Conservation (phyloP, 2,797 vertebrate genomes). For the Aphelocoma californica region DNA sequence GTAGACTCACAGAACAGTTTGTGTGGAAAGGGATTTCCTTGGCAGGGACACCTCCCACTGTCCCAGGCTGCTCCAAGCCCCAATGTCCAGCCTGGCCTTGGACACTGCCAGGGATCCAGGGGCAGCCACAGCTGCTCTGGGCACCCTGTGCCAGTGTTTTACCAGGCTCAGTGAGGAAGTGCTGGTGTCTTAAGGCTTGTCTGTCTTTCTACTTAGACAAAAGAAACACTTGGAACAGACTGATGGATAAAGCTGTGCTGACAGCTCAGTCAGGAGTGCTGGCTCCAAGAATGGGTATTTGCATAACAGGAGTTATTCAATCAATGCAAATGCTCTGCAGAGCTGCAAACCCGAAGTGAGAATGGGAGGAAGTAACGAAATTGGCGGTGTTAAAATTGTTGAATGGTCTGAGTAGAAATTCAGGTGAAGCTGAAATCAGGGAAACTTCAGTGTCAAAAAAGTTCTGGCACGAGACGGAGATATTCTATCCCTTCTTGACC, state of each 20-base stretch:
- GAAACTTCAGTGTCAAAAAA: background rate
- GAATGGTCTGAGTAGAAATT: background rate
- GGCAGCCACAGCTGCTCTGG: background rate
- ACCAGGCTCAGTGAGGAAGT: background rate
- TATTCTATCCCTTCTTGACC: background rate
- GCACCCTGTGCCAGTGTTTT: background rate
- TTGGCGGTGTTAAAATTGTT: background rate
- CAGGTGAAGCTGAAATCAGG: background rate
- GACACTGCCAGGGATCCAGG: background rate
- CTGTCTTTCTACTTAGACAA: background rate
- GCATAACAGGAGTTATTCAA: background rate
- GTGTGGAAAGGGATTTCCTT: background rate
- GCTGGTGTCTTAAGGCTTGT: background rate
- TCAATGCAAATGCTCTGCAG: background rate
- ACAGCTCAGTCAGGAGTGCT: background rate
- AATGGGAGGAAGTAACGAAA: background rate
- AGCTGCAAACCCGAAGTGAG: background rate
- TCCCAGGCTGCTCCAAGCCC: background rate
- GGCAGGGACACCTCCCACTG: background rate
- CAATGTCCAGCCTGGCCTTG: background rate
- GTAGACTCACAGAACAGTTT: rapidly evolving
- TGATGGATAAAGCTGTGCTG: background rate
- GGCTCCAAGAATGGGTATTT: background rate
- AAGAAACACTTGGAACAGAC: background rate
- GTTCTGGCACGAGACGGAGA: background rate